Percentiles rank a stretch among this genome's conserved stretches.
These are phyloP conservation scores for Muntiacus reevesi DNA, from an alignment of 2,113 vertebrate species.

Conservation along the genomic window DNA sequence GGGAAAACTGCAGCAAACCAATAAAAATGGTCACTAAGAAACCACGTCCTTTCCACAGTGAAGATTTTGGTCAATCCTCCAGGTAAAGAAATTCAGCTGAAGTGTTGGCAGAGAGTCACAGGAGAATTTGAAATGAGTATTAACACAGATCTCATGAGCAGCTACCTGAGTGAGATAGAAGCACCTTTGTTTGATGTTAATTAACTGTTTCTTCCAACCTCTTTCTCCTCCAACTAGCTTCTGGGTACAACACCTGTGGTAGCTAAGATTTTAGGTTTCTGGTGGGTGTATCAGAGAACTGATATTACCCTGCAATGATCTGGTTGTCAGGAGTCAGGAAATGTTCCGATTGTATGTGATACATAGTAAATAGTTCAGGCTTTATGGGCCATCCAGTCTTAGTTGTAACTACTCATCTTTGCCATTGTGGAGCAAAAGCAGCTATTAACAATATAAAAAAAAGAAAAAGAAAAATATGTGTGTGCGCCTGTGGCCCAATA, in stretches of 20 bases:
- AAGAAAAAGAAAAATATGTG: not conserved
- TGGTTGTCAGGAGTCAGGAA: not conserved
- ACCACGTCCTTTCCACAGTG: not conserved
- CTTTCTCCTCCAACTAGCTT: not conserved
- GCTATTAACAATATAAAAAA: constrained; percentile 7
- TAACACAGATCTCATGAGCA: not conserved
- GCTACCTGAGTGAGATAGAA: not conserved
- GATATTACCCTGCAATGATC: not conserved
- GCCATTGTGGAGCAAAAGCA: not conserved
- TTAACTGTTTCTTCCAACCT: not conserved
- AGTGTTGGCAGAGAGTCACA: not conserved
- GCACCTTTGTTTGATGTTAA: not conserved
- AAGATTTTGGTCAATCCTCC: not conserved
- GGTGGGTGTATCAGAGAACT: not conserved
- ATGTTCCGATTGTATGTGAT: not conserved
- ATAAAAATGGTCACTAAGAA: not conserved
- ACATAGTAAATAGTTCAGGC: not conserved
- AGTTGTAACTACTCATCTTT: not conserved
- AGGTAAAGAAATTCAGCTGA: not conserved
- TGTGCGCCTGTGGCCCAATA: not conserved
- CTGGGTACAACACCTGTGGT: not conserved
- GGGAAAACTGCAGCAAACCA: not conserved
- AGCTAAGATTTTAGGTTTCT: not conserved
- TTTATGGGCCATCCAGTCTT: not conserved
- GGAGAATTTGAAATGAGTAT: not conserved